Evolutionary conservation across 2,888 invertebrate species (phyloP).

Genomic region (Drosophila limbata): DNA sequence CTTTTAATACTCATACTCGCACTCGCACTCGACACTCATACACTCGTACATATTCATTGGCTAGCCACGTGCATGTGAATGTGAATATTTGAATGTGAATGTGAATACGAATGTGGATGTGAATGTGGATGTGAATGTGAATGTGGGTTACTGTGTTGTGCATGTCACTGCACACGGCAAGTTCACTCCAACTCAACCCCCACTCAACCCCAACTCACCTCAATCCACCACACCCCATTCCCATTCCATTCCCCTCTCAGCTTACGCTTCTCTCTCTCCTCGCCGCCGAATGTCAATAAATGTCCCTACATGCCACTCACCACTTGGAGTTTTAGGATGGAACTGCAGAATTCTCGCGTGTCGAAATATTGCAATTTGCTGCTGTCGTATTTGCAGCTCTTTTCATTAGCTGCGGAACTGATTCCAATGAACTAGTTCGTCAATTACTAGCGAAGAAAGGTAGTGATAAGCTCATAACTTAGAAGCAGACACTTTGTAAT

Average conservation of each 20-base stretch:
- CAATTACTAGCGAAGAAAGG: not conserved
- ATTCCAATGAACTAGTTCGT: slow-evolving; percentile 4
- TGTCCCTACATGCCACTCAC: slow-evolving; percentile 2
- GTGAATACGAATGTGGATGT: slow-evolving; percentile 16
- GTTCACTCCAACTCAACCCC: not conserved
- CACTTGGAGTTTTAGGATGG: not conserved
- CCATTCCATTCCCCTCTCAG: too few species aligned
- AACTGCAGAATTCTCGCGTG: slow-evolving; percentile 35
- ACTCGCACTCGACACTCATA: not conserved
- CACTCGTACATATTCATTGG: slow-evolving; percentile 50
- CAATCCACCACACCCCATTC: too few species aligned
- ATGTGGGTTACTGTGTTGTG: slow-evolving; percentile 58
- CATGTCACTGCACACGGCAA: slow-evolving; percentile 36
- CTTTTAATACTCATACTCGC: not conserved
- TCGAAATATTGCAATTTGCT: slow-evolving; percentile 41
- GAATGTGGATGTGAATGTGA: slow-evolving; percentile 17
- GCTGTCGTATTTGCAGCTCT: slow-evolving; percentile 20
- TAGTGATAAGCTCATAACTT: too few species aligned
- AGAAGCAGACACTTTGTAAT: not conserved
- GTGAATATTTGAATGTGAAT: slow-evolving; percentile 26
- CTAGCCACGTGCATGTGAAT: slow-evolving; percentile 35
- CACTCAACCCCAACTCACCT: not conserved
- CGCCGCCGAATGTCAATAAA: slow-evolving; percentile 43
- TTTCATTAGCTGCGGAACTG: not conserved
- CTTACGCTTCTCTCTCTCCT: not conserved